Conservation (phyloP, 2,797 vertebrate genomes). For the Lagocephalus sceleratus region DNA sequence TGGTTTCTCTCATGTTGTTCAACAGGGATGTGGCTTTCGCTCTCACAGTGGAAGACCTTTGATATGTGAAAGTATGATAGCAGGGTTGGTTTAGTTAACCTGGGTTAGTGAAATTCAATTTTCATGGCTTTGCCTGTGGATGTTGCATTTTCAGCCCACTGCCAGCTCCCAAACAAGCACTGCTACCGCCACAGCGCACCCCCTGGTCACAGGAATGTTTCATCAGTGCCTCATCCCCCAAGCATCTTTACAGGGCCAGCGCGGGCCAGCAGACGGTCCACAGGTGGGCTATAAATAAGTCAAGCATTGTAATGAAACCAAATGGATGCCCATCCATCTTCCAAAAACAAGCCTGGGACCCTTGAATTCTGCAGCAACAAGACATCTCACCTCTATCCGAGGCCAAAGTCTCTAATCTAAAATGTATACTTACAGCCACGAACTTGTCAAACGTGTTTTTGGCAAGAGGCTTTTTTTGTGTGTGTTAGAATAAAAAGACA, state of each 20-base stretch:
- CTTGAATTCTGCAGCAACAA: constrained; percentile 38
- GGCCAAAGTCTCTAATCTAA: no score
- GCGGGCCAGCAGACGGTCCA: constrained; percentile 48
- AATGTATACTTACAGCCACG: neutral
- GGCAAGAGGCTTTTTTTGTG: constrained; percentile 6
- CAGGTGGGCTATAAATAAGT: constrained; percentile 71
- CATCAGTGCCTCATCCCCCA: constrained; percentile 62
- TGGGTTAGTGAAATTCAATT: constrained; percentile 55
- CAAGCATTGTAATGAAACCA: constrained; percentile 71
- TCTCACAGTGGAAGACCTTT: constrained; percentile 16
- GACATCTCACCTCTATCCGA: neutral
- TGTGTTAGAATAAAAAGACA: constrained; percentile 32
- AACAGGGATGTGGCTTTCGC: constrained; percentile 8
- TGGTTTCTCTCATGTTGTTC: constrained; percentile 10
- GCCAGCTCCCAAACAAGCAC: constrained; percentile 65
- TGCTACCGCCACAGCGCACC: constrained; percentile 65
- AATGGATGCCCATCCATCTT: constrained; percentile 76
- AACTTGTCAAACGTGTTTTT: neutral
- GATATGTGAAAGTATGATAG: constrained; percentile 24
- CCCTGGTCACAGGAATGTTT: constrained; percentile 69
- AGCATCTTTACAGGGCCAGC: constrained; percentile 59
- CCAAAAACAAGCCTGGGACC: constrained; percentile 65
- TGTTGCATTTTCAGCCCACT: constrained; percentile 58
- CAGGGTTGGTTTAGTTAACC: constrained; percentile 52
- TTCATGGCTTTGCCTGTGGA: constrained; percentile 52